Conservation (phyloP, 2,888 invertebrate genomes). For the Prostheceraeus crozeri region DNA sequence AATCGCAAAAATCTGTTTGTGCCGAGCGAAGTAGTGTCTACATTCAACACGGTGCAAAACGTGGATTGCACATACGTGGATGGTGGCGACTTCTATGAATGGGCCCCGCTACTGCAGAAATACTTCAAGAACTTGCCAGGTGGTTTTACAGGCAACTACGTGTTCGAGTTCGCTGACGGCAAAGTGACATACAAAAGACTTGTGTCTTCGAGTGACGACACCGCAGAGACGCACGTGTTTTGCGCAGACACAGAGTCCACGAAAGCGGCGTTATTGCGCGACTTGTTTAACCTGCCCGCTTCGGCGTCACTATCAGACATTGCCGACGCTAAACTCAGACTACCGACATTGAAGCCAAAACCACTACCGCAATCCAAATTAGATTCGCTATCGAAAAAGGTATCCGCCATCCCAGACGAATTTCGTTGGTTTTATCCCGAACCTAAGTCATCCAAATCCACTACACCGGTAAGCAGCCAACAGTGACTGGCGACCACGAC, state of each 20-base stretch:
- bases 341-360: slow-evolving; percentile 9
- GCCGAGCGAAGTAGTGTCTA: slow-evolving; percentile 14
- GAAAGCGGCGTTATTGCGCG: slow-evolving; percentile 11
- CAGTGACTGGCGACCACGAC: too few relatives aligned
- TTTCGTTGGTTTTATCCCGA: slow-evolving; percentile 26
- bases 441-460: too few relatives aligned
- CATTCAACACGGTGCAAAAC: slow-evolving; percentile 2
- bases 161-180: slow-evolving; percentile 6
- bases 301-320: slow-evolving; percentile 22
- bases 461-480: too few relatives aligned
- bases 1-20: slow-evolving; percentile 26
- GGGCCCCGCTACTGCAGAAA: neutral
- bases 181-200: slow-evolving; percentile 14
- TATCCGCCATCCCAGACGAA: neutral
- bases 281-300: slow-evolving; percentile 20
- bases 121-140: neutral
- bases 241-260: slow-evolving; percentile 2
- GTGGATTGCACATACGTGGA: slow-evolving; percentile 15
- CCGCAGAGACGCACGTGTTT: slow-evolving; percentile 16
- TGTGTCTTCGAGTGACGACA: slow-evolving; percentile 21
- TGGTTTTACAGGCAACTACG: slow-evolving; percentile 9
- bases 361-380: slow-evolving; percentile 12
- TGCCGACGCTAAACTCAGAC: slow-evolving; percentile 17
- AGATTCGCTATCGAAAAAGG: slow-evolving; percentile 17
- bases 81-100: slow-evolving; percentile 11